Conservation (phyloP, 37 sponge, comb jelly and placozoan genomes). For the Corticium candelabrum region DNA sequence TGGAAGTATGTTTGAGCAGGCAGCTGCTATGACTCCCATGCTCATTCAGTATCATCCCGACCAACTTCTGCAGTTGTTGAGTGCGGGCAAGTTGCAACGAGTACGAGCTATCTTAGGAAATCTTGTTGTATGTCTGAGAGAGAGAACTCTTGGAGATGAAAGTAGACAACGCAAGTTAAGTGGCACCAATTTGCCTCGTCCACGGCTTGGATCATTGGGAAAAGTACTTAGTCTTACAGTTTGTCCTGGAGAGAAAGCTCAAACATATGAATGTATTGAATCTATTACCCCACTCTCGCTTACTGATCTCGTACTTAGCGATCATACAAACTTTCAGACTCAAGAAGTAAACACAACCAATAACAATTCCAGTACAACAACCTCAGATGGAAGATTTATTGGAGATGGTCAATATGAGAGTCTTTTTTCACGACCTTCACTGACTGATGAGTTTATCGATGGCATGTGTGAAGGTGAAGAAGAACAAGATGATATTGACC, state of each 20-base stretch:
- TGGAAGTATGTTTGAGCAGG: slow-evolving; percentile 15
- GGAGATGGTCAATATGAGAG: neutral
- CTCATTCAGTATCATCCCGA: slow-evolving; percentile 91
- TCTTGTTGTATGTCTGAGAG: slow-evolving; percentile 39
- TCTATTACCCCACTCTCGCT: neutral
- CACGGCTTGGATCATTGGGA: no score
- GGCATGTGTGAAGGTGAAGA: slow-evolving; percentile 6
- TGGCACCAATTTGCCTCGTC: no score
- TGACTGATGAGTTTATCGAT: neutral
- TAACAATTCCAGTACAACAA: neutral
- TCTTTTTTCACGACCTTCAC: neutral
- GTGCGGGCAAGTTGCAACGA: slow-evolving; percentile 51
- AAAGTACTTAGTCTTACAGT: neutral
- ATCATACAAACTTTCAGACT: no score
- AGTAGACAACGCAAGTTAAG: neutral
- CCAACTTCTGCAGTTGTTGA: slow-evolving; percentile 68
- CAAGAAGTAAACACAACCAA: neutral
- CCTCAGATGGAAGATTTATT: neutral
- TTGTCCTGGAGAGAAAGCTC: neutral
- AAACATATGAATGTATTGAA: no score
- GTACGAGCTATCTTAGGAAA: slow-evolving; percentile 71
- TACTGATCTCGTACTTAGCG: neutral
- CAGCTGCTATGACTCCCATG: slow-evolving; percentile 5
- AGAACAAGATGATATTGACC: slow-evolving; percentile 34
- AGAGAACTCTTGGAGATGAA: neutral